Conservation (phyloP, 2,113 vertebrate genomes). For the Pipra filicauda region DNA sequence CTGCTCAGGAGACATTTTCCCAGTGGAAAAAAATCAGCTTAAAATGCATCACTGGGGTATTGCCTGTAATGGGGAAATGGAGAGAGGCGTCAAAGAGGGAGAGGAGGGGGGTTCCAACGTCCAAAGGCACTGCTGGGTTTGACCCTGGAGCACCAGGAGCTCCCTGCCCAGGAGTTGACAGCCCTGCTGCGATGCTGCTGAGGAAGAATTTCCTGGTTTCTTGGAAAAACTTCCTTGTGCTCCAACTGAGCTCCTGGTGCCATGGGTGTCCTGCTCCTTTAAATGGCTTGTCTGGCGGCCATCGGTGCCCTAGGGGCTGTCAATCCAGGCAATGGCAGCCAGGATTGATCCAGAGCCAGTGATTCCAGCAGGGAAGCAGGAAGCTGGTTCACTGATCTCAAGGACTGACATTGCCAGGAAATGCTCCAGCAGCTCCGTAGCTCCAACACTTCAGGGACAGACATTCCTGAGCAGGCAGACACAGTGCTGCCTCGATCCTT, state of each 20-base stretch:
- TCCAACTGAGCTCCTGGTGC: not conserved
- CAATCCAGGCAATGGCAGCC: not conserved
- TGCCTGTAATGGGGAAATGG: rapidly evolving
- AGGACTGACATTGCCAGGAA: rapidly evolving
- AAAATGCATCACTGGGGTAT: not conserved
- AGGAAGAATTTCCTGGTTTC: not conserved
- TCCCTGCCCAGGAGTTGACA: not conserved
- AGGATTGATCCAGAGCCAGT: rapidly evolving
- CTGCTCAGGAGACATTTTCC: not conserved
- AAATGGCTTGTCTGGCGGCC: not conserved
- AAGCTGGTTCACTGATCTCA: rapidly evolving
- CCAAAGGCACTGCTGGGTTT: not conserved
- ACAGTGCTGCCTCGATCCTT: rapidly evolving
- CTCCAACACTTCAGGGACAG: rapidly evolving
- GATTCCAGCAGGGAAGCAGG: not conserved
- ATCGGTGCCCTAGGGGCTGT: rapidly evolving
- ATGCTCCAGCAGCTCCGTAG: rapidly evolving
- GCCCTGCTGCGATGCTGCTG: not conserved
- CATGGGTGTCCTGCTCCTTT: not conserved
- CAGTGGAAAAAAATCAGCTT: not conserved
- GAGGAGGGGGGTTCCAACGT: not conserved
- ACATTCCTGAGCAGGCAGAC: not conserved
- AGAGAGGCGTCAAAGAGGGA: not conserved
- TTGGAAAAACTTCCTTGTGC: not conserved
- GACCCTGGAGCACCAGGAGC: not conserved